Percentiles rank a stretch among this genome's conserved stretches.
Evolutionary conservation across 2,888 invertebrate species (phyloP).

Genomic region (Volucella inflata): DNA sequence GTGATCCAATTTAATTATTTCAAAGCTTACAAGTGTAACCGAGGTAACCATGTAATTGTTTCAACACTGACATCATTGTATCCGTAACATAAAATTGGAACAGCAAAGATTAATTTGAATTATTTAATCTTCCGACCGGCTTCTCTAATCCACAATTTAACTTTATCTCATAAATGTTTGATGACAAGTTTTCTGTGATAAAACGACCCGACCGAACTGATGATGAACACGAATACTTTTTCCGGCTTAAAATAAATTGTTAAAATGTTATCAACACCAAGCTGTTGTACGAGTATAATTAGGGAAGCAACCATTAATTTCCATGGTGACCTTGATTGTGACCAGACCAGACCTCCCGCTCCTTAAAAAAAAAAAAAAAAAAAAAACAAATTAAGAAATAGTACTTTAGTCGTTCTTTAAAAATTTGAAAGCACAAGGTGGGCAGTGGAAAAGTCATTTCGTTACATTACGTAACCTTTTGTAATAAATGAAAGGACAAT

Average conservation of each 20-base stretch:
- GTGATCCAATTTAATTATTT: too few species aligned
- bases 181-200: constrained; percentile 12
- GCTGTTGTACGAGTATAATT: constrained; percentile 35
- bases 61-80: too few species aligned
- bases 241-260: constrained; percentile 40
- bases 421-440: too few species aligned
- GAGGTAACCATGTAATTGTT: too few species aligned
- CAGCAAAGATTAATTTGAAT: too few species aligned
- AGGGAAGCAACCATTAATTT: constrained; percentile 39
- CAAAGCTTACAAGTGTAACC: too few species aligned
- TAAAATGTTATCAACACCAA: constrained; percentile 56
- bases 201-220: too few species aligned
- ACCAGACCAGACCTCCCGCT: background rate
- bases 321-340: constrained; percentile 18
- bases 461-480: background rate
- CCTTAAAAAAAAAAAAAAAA: too few species aligned
- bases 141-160: background rate
- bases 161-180: constrained; percentile 44
- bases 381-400: too few species aligned
- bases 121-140: too few species aligned
- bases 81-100: too few species aligned
- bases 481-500: background rate
- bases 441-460: background rate
- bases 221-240: constrained; percentile 4
- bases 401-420: too few species aligned